Evolutionary conservation across 2,113 vertebrate species (phyloP).

Genomic region (Furnarius figulus): DNA sequence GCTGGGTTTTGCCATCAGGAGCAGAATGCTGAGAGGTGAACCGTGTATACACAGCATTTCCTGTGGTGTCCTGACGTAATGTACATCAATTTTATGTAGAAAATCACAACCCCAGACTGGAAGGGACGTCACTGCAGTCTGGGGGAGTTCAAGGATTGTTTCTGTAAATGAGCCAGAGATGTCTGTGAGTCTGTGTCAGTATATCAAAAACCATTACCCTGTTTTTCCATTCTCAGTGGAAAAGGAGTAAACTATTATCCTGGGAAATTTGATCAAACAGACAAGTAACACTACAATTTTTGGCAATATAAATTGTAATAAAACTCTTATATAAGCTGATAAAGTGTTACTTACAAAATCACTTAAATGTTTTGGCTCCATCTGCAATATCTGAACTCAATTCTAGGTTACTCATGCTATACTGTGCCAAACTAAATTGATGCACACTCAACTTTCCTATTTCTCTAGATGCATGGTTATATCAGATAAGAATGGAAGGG

Average conservation of each 20-base stretch:
- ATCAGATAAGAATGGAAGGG: background rate
- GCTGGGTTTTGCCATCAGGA: background rate
- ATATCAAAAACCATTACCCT: background rate
- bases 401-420: background rate
- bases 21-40: background rate
- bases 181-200: background rate
- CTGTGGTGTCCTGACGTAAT: background rate
- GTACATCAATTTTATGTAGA: background rate
- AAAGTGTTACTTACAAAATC: background rate
- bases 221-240: background rate
- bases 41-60: background rate
- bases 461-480: background rate
- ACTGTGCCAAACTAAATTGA: slow-evolving; percentile 2
- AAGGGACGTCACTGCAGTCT: background rate
- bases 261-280: background rate
- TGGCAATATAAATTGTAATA: background rate
- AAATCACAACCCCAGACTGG: background rate
- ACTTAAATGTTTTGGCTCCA: background rate
- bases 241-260: background rate
- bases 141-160: background rate
- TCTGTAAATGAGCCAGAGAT: background rate
- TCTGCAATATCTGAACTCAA: background rate
- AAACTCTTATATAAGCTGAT: background rate
- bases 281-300: background rate
- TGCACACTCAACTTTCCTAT: background rate